These are phyloP conservation scores for Ditylenchus dipsaci DNA, from an alignment of 1,140 invertebrate genomes.

Conservation along the genomic window DNA sequence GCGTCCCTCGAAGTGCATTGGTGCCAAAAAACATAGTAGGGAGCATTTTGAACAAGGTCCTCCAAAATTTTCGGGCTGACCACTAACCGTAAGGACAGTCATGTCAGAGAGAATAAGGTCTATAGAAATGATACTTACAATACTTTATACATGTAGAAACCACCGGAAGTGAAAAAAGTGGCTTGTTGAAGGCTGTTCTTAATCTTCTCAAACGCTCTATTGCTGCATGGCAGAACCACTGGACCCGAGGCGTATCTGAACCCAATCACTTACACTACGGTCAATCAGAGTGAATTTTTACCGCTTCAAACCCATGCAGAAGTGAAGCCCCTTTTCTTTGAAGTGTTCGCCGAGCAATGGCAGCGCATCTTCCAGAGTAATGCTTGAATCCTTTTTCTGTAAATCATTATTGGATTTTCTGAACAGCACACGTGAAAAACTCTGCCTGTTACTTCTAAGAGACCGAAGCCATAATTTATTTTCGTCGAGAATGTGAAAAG, in stretches of 20 bases:
- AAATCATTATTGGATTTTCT: background rate
- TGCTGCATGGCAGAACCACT: constrained; percentile 25
- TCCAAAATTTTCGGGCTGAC: background rate
- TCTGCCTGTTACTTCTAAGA: no score
- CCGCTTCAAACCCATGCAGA: constrained; percentile 26
- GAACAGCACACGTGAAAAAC: no score
- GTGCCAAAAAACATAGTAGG: no score
- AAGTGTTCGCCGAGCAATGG: constrained; percentile 10
- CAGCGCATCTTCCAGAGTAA: constrained; percentile 23
- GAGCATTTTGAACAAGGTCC: background rate
- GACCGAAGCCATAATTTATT: no score
- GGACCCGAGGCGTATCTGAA: constrained; percentile 28
- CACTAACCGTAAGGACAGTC: background rate
- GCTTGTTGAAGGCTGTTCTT: constrained; percentile 9
- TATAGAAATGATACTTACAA: background rate
- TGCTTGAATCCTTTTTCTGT: constrained; percentile 2
- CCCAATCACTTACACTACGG: background rate
- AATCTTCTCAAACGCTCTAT: constrained; percentile 20
- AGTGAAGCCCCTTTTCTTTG: constrained; percentile 10
- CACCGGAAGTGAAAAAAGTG: background rate
- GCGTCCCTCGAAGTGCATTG: no score
- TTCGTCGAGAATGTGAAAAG: no score
- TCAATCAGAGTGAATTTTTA: background rate
- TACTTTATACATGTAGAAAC: background rate
- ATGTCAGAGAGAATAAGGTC: no score